Conservation (phyloP, 2,113 vertebrate species). For the Cyanocitta stelleri region DNA sequence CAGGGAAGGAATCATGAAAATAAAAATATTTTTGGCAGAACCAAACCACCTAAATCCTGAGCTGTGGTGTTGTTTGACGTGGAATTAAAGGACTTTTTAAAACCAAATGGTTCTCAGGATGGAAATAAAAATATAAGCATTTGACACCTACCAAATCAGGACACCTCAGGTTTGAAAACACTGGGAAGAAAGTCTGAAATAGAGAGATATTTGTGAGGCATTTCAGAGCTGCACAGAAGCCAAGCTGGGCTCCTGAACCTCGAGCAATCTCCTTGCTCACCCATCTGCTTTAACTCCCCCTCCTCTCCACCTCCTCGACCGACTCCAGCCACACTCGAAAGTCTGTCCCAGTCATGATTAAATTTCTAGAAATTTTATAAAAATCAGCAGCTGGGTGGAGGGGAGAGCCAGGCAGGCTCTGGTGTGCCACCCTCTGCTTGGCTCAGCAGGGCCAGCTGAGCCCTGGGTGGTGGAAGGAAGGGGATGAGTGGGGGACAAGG, state of each 20-base stretch:
- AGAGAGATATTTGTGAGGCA: background rate
- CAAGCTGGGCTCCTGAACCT: background rate
- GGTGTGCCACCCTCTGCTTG: background rate
- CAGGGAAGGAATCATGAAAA: background rate
- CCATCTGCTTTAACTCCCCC: background rate
- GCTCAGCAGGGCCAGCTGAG: background rate
- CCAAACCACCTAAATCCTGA: background rate
- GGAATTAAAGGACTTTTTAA: background rate
- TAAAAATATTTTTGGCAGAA: background rate
- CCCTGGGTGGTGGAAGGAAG: background rate
- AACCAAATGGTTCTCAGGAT: background rate
- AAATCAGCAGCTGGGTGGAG: background rate
- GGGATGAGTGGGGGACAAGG: background rate
- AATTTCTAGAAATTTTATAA: background rate
- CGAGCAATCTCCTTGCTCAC: background rate
- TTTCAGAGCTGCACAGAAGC: background rate
- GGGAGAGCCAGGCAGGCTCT: background rate
- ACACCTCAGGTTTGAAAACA: background rate
- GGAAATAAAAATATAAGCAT: background rate
- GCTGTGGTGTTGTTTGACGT: background rate
- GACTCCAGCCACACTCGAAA: background rate
- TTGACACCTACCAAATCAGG: background rate
- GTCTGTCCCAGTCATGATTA: background rate
- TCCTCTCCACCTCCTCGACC: background rate
- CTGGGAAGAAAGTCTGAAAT: background rate